Conservation (phyloP, 2,888 invertebrate species). For the Ypsolopha sequella region DNA sequence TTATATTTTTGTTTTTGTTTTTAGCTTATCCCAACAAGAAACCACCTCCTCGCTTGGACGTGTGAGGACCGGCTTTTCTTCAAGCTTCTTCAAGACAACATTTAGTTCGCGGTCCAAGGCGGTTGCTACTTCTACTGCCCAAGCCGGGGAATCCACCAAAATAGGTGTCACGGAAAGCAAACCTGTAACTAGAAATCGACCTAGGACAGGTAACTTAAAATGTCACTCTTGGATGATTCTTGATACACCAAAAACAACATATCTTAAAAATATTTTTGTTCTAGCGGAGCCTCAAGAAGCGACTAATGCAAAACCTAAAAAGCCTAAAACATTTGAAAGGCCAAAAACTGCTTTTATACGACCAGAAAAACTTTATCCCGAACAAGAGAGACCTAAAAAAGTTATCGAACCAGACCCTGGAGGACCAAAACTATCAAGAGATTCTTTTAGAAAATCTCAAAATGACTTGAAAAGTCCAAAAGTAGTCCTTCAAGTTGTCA, state of each 20-base stretch:
- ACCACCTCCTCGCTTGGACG: not conserved
- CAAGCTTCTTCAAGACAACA: slow-evolving; percentile 60
- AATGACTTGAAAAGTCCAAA: slow-evolving; percentile 37
- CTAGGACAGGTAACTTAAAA: slow-evolving; percentile 48
- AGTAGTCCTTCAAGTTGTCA: slow-evolving; percentile 51
- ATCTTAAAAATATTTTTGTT: slow-evolving; percentile 20
- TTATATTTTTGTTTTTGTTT: slow-evolving; percentile 10
- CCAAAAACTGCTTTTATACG: slow-evolving; percentile 27
- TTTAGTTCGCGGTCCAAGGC: slow-evolving; percentile 62
- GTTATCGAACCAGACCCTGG: slow-evolving; percentile 33
- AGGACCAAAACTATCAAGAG: slow-evolving; percentile 20
- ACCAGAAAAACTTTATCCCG: slow-evolving; percentile 25
- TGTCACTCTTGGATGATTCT: slow-evolving; percentile 11
- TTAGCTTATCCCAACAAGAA: not conserved
- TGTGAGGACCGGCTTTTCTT: slow-evolving; percentile 32
- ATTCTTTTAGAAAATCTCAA: slow-evolving; percentile 20
- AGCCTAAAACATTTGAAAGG: slow-evolving; percentile 27
- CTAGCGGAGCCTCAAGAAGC: slow-evolving; percentile 25
- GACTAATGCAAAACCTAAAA: slow-evolving; percentile 12
- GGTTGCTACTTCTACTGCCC: slow-evolving; percentile 31
- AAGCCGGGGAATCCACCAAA: slow-evolving; percentile 48
- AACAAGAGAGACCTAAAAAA: slow-evolving; percentile 39
- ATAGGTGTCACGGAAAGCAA: slow-evolving; percentile 67
- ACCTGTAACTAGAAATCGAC: slow-evolving; percentile 59
- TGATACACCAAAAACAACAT: too few relatives aligned